phyloP scores from a whole-genome alignment of 2,113 vertebrate species.

The Peromyscus californicus region DNA sequence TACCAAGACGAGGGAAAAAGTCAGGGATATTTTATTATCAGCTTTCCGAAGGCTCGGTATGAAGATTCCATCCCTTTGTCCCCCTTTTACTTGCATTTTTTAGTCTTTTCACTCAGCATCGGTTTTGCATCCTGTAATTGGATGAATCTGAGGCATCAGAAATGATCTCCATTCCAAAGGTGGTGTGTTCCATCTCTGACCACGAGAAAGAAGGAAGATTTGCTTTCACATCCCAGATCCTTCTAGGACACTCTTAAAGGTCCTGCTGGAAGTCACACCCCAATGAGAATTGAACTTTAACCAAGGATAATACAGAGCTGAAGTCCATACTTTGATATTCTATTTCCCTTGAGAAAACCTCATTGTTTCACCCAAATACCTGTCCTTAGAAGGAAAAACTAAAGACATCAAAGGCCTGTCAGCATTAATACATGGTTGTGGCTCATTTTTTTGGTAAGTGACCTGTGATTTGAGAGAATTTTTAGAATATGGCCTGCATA shows the following conservation, averaged over 20 bases:
- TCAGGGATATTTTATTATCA: background rate
- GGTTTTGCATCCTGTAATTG: background rate
- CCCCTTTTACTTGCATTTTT: background rate
- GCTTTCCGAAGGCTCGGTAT: background rate
- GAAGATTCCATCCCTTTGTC: background rate
- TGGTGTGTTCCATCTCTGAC: background rate
- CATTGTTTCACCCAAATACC: conserved; percentile 1
- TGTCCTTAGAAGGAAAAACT: background rate
- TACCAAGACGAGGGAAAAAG: background rate
- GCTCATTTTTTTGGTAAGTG: conserved; percentile 46
- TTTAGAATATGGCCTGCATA: conserved; percentile 71
- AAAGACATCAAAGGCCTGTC: background rate
- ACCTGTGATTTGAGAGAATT: conserved; percentile 70
- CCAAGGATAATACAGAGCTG: background rate
- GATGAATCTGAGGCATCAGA: background rate
- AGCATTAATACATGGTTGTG: background rate
- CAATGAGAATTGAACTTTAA: conserved; percentile 15
- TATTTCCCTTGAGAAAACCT: background rate
- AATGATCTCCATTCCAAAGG: background rate
- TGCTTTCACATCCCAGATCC: background rate
- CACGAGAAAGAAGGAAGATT: background rate
- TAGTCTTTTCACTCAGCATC: accelerated
- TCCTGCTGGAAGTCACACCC: background rate
- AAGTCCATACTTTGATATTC: background rate
- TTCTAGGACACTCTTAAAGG: conserved; percentile 45